These are phyloP conservation scores for Uropetala carovei DNA, from an alignment of 2,888 invertebrate genomes.

Conservation along the genomic window DNA sequence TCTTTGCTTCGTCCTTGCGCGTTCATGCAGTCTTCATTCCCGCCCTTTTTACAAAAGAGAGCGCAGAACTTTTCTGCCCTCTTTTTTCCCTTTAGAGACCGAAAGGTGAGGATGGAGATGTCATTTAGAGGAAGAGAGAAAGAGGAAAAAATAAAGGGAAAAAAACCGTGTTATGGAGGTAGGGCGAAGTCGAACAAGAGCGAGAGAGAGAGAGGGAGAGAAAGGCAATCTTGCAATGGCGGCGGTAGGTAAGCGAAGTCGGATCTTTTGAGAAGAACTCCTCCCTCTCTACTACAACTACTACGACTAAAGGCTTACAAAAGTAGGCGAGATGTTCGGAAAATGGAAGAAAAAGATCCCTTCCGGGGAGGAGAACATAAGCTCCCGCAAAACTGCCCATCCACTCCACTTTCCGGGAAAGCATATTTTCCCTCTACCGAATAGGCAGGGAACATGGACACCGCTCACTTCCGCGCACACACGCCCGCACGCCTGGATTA, in stretches of 20 bases:
- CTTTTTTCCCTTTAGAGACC: background rate
- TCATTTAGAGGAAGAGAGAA: background rate
- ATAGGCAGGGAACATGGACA: constrained; percentile 3
- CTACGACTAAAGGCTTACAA: background rate
- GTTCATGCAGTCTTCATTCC: background rate
- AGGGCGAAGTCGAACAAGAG: background rate
- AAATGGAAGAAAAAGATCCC: background rate
- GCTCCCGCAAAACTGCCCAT: constrained; percentile 10
- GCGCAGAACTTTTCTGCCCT: constrained; percentile 8
- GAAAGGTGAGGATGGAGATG: background rate
- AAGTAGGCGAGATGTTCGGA: background rate
- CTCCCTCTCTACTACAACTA: background rate
- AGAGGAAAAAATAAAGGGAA: background rate
- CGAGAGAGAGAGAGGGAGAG: background rate
- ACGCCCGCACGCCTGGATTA: constrained; percentile 18
- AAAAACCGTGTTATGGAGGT: background rate
- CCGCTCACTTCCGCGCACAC: background rate
- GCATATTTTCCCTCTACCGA: constrained; percentile 13
- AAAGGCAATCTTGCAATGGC: background rate
- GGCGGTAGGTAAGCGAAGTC: background rate
- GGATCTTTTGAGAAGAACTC: background rate
- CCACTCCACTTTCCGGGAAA: constrained; percentile 19
- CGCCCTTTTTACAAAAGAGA: background rate
- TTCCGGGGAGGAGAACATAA: constrained; percentile 11
- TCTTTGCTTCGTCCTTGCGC: constrained; percentile 14